Percentiles rank a stretch among this genome's conserved stretches.
These are phyloP conservation scores for Danio aesculapii DNA, from an alignment of 2,797 vertebrate species.

Conservation along the genomic window DNA sequence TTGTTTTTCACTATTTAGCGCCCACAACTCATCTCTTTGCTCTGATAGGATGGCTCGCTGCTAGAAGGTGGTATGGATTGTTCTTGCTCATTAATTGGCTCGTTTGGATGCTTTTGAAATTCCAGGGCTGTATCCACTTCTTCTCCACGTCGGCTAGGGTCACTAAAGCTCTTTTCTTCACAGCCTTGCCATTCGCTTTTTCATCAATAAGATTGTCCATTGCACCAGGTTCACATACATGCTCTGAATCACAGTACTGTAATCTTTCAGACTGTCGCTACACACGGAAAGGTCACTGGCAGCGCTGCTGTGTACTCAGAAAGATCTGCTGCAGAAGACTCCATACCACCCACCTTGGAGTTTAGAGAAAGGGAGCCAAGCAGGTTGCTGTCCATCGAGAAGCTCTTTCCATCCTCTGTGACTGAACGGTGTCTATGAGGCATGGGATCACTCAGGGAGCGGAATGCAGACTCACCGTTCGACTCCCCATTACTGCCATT, in stretches of 20 bases:
- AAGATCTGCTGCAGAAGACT: constrained; percentile 67
- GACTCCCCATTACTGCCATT: constrained; percentile 84
- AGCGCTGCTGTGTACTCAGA: constrained; percentile 84
- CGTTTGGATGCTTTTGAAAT: constrained; percentile 76
- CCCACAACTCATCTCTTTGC: constrained; percentile 77
- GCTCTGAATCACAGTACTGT: constrained; percentile 90
- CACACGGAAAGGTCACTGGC: constrained; percentile 92
- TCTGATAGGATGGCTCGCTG: constrained; percentile 93
- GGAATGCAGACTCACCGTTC: constrained; percentile 80
- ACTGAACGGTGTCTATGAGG: constrained; percentile 87
- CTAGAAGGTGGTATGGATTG: constrained; percentile 88
- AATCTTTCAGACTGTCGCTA: constrained; percentile 86
- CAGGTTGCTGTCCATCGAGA: constrained; percentile 92
- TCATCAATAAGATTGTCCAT: constrained; percentile 90
- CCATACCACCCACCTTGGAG: constrained; percentile 81
- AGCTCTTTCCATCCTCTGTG: constrained; percentile 82
- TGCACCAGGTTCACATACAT: constrained; percentile 89
- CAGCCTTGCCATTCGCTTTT: constrained; percentile 87
- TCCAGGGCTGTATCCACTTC: constrained; percentile 68
- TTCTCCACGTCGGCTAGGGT: constrained; percentile 92
- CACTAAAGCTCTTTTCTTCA: constrained; percentile 98
- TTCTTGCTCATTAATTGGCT: constrained; percentile 90
- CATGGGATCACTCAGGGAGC: constrained; percentile 98
- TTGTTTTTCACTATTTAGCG: constrained; percentile 67
- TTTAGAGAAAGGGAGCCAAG: constrained; percentile 88